Percentiles rank a stretch among this genome's conserved stretches.
phyloP scores from a whole-genome alignment of 2,888 invertebrate genomes.

The Maniola hyperantus region DNA sequence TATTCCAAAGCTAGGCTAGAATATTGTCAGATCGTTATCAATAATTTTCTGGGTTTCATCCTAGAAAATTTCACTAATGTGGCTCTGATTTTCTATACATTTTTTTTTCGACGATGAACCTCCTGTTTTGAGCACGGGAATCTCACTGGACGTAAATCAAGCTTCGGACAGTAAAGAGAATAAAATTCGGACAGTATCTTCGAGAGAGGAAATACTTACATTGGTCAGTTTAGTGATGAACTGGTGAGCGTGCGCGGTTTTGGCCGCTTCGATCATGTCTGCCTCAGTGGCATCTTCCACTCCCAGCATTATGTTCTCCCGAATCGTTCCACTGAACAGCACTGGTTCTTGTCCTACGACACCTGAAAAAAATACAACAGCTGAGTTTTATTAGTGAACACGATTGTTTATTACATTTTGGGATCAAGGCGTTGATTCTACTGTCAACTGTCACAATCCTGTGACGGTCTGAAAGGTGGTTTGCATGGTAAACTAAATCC shows the following conservation, averaged over 20 bases:
- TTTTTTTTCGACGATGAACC: too few relatives aligned
- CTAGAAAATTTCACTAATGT: too few relatives aligned
- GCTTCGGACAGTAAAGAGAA: too few relatives aligned
- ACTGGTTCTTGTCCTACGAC: conserved; percentile 95
- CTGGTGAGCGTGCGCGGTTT: conserved; percentile 88
- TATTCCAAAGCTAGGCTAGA: too few relatives aligned
- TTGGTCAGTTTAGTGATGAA: conserved; percentile 88
- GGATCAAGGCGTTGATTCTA: not conserved
- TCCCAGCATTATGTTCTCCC: conserved; percentile 87
- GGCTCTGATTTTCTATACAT: too few relatives aligned
- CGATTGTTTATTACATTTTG: not conserved
- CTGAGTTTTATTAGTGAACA: not conserved
- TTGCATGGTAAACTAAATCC: too few relatives aligned
- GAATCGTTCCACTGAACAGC: conserved; percentile 91
- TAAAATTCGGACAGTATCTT: too few relatives aligned
- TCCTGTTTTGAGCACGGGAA: too few relatives aligned
- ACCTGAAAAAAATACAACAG: conserved; percentile 58
- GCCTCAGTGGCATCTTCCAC: conserved; percentile 82
- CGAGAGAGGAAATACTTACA: conserved; percentile 61
- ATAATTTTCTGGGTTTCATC: too few relatives aligned
- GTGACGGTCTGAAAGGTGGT: too few relatives aligned
- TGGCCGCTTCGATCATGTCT: conserved; percentile 87
- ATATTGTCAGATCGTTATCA: too few relatives aligned
- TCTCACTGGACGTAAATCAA: not conserved
- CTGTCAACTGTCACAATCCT: too few relatives aligned